A percentile compares a stretch with the other conserved stretches of the same genome.
Evolutionary conservation across 2,888 invertebrate genomes (phyloP).

Genomic region (Nymphalis c-album): DNA sequence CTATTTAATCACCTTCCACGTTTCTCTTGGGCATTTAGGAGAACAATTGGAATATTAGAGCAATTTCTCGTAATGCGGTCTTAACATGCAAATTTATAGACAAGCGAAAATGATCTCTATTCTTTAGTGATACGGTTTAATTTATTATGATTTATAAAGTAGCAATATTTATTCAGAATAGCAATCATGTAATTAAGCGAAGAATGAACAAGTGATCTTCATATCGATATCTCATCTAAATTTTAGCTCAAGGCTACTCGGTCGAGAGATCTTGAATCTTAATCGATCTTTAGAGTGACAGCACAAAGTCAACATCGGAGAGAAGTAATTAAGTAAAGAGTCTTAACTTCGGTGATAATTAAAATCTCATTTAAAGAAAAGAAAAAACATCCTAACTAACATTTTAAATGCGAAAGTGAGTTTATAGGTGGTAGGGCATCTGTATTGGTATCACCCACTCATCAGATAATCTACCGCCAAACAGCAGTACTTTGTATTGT

Average conservation of each 20-base stretch:
- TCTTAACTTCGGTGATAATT: not conserved
- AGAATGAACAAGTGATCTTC: slow-evolving; percentile 17
- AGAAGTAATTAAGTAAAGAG: not conserved
- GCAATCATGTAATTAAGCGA: slow-evolving; percentile 11
- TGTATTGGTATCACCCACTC: no score
- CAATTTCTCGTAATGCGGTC: slow-evolving; percentile 5
- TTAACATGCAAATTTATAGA: not conserved
- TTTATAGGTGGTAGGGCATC: no score
- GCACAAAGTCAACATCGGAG: slow-evolving; percentile 2
- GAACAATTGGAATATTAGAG: slow-evolving; percentile 12
- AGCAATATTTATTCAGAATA: slow-evolving; percentile 6
- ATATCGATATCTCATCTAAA: slow-evolving; percentile 21
- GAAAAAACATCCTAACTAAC: no score
- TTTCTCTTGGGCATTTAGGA: slow-evolving; percentile 4
- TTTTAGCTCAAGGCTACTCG: slow-evolving; percentile 19
- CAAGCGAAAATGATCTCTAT: not conserved
- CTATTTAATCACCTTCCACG: not conserved
- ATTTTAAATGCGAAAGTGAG: no score
- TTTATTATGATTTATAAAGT: not conserved
- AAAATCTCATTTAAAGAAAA: not conserved
- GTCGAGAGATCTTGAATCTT: slow-evolving; percentile 11
- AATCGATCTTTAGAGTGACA: not conserved
- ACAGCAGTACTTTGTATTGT: no score
- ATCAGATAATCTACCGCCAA: no score
- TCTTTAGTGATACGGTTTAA: not conserved